These are phyloP conservation scores for Casuarius casuarius DNA, from an alignment of 2,113 vertebrate species.

Conservation along the genomic window DNA sequence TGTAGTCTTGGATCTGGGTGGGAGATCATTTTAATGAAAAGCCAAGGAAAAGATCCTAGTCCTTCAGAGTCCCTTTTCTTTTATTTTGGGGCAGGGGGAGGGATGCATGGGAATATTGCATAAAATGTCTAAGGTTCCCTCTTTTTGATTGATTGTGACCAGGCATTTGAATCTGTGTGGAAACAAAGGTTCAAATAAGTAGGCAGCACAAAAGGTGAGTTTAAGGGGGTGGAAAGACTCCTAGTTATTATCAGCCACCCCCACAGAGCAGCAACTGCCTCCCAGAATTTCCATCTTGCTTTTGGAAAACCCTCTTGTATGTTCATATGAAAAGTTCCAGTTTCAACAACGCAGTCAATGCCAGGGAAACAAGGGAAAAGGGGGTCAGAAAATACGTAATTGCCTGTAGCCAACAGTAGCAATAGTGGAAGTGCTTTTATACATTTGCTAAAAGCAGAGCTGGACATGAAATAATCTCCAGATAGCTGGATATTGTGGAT, in stretches of 20 bases:
- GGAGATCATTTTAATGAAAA: not conserved
- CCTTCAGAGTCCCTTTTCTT: not conserved
- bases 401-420: not conserved
- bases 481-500: not conserved
- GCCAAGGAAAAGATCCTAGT: not conserved
- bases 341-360: not conserved
- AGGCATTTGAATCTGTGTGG: not conserved
- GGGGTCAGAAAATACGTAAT: not conserved
- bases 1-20: not conserved
- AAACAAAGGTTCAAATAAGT: not conserved
- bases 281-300: not conserved
- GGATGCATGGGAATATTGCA: not conserved
- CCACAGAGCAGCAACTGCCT: not conserved
- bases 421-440: not conserved
- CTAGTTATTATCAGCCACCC: not conserved
- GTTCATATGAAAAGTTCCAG: constrained; percentile 22
- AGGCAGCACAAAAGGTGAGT: not conserved
- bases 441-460: not conserved
- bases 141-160: not conserved
- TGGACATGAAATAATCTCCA: not conserved
- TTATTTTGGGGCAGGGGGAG: not conserved
- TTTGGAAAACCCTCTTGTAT: constrained; percentile 4
- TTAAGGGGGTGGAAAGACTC: not conserved
- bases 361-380: not conserved
- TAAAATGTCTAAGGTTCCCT: not conserved